Conservation (phyloP, 2,888 invertebrate genomes). For the Anoplius nigerrimus region DNA sequence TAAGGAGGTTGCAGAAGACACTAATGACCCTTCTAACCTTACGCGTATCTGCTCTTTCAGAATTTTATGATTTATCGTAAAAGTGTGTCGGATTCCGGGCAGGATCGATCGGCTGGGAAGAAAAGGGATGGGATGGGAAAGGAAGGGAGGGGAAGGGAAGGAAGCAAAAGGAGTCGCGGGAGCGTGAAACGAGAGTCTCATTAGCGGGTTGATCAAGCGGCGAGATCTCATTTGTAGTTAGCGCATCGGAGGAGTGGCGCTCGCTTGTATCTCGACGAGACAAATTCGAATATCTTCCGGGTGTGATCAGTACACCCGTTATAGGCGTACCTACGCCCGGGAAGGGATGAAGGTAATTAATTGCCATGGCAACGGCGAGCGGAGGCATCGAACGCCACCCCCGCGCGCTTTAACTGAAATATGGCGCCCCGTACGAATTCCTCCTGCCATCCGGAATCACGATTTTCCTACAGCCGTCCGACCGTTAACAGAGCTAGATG, state of each 20-base stretch:
- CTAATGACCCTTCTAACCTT: too few species aligned
- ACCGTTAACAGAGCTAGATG: too few species aligned
- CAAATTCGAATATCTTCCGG: slow-evolving; percentile 46
- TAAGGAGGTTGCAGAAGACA: too few species aligned
- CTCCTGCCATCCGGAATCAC: slow-evolving; percentile 49
- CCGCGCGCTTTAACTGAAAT: slow-evolving; percentile 73
- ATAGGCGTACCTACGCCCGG: slow-evolving; percentile 65
- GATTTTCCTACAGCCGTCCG: slow-evolving; percentile 32
- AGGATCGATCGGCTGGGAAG: too few species aligned
- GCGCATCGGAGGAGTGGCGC: slow-evolving; percentile 1
- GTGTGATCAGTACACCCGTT: slow-evolving; percentile 68
- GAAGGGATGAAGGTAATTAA: slow-evolving; percentile 75
- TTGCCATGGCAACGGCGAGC: slow-evolving; percentile 74
- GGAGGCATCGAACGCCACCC: slow-evolving; percentile 71
- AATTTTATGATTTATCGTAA: too few species aligned
- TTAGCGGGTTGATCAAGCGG: background rate
- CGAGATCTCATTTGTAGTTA: slow-evolving; percentile 2
- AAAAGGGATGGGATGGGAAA: too few species aligned
- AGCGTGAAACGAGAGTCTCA: background rate
- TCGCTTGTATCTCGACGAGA: background rate
- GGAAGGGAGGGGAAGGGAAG: too few species aligned
- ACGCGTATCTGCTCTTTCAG: too few species aligned
- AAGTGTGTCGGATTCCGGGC: too few species aligned
- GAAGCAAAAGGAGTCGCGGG: too few species aligned
- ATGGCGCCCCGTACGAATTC: slow-evolving; percentile 73